Conservation (phyloP, 2,888 invertebrate genomes). For the Dioctria rufipes region DNA sequence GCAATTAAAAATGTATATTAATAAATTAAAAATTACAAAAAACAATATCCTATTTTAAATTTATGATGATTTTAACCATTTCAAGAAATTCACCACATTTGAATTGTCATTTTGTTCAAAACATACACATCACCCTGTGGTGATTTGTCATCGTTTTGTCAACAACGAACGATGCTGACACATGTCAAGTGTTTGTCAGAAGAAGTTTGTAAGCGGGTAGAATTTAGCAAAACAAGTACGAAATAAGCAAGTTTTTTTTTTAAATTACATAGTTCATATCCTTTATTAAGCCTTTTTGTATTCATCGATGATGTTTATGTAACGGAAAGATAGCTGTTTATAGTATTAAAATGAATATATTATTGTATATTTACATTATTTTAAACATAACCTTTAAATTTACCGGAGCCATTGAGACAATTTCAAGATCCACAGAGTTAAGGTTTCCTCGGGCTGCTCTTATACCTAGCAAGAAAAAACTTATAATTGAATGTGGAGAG, state of each 20-base stretch:
- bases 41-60: no score
- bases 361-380: slow-evolving; percentile 53
- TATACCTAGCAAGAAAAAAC: slow-evolving; percentile 11
- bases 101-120: no score
- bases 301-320: slow-evolving; percentile 29
- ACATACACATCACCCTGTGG: no score
- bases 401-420: slow-evolving; percentile 33
- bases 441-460: slow-evolving; percentile 26
- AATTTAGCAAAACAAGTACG: not conserved
- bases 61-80: no score
- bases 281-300: not conserved
- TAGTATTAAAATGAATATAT: slow-evolving; percentile 47
- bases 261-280: not conserved
- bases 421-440: not conserved
- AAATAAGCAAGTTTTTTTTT: no score
- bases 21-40: no score
- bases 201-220: not conserved
- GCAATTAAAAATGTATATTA: no score
- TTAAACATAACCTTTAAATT: slow-evolving; percentile 54
- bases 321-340: slow-evolving; percentile 12
- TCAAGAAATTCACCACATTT: no score
- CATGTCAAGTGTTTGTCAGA: slow-evolving; percentile 13
- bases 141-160: no score
- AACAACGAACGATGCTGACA: no score
- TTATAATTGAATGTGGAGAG: slow-evolving; percentile 70